Base-by-base conservation (phyloP, 2,888 invertebrate species). In the Nomada fucata region DNA sequence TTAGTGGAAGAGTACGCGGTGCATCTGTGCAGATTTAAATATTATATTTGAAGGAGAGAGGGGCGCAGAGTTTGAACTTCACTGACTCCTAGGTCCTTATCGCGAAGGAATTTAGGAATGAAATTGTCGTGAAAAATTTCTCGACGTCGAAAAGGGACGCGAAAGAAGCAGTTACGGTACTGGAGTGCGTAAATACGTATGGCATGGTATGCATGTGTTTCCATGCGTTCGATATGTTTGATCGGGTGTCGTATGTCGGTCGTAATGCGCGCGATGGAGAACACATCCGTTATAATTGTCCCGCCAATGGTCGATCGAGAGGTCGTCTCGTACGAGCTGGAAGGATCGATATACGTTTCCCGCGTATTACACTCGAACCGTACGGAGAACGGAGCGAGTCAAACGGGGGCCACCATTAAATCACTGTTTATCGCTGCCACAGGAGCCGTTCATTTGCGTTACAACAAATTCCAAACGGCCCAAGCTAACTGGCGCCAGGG, bases 221-320 rank as follows among this genome's bases (percentile, higher is more conserved):
- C 36, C 57, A 60, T 53, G 44, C 70, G 67, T 83, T 78, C 79
- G 63, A 79, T 75, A 69, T 83, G 76, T 84, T 86, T 86, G 68
- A 29, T 65, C 59, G 68, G 72, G 86, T 68, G 83, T 87, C 86
- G 84, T 75, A 79, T 88, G 74, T 80, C 84, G 83, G 64, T 79
- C 79, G 71, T 73, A 80, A 82, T 65, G 76, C 65, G 69, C 47
- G 50, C 70, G 76, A 78, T 61, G 69, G 79, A 71, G 78, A 85
- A 75, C 81, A 75, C 79, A 80, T 88, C 76, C 72, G 82, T 87
- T 77, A 80, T 82, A 82, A 87, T 83, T 80, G 82, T 61, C 53
- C 76, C 64, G 75, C 74, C 82, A 76, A 82, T 79, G 77, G 67
- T 59, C 81, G 82, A 47, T 65, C 61, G 53, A 75, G 79, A 68